These are phyloP conservation scores for Drosophila stalkeri DNA, from an alignment of 2,888 invertebrate species.

Conservation along the genomic window DNA sequence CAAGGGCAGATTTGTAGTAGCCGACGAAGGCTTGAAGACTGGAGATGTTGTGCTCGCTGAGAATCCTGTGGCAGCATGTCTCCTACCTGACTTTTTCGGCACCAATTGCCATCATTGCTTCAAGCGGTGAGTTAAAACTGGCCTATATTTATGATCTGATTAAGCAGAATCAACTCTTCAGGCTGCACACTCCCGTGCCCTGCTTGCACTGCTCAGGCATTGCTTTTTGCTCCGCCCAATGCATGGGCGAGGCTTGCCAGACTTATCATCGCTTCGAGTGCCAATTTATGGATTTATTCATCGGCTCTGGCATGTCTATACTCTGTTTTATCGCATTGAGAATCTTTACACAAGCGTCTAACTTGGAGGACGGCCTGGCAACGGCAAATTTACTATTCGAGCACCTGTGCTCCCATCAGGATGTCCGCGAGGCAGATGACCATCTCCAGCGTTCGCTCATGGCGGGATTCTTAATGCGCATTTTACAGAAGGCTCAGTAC, in stretches of 20 bases:
- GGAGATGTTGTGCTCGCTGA: slow-evolving; percentile 91
- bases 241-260: slow-evolving; percentile 88
- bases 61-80: slow-evolving; percentile 90
- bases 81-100: slow-evolving; percentile 90
- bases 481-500: slow-evolving; percentile 89
- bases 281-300: slow-evolving; percentile 89
- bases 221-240: slow-evolving; percentile 90
- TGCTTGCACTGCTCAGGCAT: slow-evolving; percentile 91
- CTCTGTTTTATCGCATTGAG: slow-evolving; percentile 91
- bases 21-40: slow-evolving; percentile 86
- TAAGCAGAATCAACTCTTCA: slow-evolving; percentile 58
- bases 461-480: slow-evolving; percentile 90
- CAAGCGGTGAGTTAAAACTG: slow-evolving; percentile 86
- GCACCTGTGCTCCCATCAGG: slow-evolving; percentile 89
- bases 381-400: slow-evolving; percentile 87
- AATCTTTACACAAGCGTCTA: slow-evolving; percentile 89
- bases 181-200: slow-evolving; percentile 89
- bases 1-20: slow-evolving; percentile 90
- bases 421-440: slow-evolving; percentile 88
- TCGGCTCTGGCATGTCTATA: slow-evolving; percentile 94
- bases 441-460: slow-evolving; percentile 91
- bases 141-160: rapidly evolving
- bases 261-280: slow-evolving; percentile 92
- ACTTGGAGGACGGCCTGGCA: slow-evolving; percentile 80
- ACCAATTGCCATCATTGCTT: slow-evolving; percentile 94